Conservation (phyloP, 2,888 invertebrate genomes). For the Lasioglossum malachurum region DNA sequence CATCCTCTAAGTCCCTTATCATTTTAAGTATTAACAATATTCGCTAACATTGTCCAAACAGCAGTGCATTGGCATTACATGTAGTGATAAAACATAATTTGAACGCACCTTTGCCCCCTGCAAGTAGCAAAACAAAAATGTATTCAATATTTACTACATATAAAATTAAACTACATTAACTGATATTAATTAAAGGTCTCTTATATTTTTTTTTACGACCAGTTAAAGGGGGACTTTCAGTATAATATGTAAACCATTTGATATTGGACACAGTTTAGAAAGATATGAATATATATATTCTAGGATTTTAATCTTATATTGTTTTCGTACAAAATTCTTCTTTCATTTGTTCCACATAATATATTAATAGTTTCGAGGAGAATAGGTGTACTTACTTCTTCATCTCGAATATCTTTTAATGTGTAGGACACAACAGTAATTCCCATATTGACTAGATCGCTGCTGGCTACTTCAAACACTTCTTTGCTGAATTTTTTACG, state of each 20-base stretch:
- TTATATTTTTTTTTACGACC: slow-evolving; percentile 47
- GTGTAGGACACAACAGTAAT: slow-evolving; percentile 98
- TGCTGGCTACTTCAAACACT: slow-evolving; percentile 97
- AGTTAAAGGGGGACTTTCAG: slow-evolving; percentile 72
- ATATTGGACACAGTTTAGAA: slow-evolving; percentile 3
- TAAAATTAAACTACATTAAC: slow-evolving; percentile 63
- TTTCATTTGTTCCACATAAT: slow-evolving; percentile 22
- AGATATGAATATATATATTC: background rate
- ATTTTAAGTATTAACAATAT: slow-evolving; percentile 41
- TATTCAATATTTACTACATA: slow-evolving; percentile 76
- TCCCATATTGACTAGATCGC: slow-evolving; percentile 98
- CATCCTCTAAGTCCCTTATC: slow-evolving; percentile 45
- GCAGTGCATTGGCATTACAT: slow-evolving; percentile 65
- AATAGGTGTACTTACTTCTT: slow-evolving; percentile 90
- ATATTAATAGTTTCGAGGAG: slow-evolving; percentile 4
- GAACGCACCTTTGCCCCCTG: slow-evolving; percentile 89
- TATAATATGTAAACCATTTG: slow-evolving; percentile 5
- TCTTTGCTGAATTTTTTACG: slow-evolving; percentile 97
- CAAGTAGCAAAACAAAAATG: slow-evolving; percentile 83
- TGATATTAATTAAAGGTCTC: slow-evolving; percentile 55
- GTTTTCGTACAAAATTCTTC: slow-evolving; percentile 23
- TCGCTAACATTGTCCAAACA: slow-evolving; percentile 57
- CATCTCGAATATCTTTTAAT: slow-evolving; percentile 96
- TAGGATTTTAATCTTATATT: slow-evolving; percentile 15
- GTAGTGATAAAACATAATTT: slow-evolving; percentile 76